These are phyloP conservation scores for Eleginops maclovinus DNA, from an alignment of 2,113 vertebrate species.

Conservation along the genomic window DNA sequence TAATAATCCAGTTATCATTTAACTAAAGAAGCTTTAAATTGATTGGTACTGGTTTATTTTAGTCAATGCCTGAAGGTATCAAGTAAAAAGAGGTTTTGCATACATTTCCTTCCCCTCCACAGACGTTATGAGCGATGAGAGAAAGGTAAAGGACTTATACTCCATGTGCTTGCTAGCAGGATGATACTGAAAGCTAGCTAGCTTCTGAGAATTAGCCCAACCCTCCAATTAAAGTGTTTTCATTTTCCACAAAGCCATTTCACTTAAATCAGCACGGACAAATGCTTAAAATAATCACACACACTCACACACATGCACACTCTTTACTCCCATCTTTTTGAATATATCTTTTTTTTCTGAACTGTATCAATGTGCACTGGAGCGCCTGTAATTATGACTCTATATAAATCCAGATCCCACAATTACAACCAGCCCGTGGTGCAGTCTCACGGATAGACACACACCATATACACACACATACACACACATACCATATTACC, in stretches of 20 bases:
- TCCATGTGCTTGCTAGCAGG: neutral
- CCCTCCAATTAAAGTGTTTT: constrained; percentile 74
- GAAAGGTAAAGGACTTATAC: neutral
- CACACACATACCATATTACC: constrained; percentile 25
- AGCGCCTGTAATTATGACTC: constrained; percentile 77
- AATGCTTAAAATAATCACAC: constrained; percentile 72
- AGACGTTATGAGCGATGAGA: neutral
- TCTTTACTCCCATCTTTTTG: constrained; percentile 35
- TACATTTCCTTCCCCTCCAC: neutral
- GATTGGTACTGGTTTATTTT: too few relatives aligned
- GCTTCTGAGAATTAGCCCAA: constrained; percentile 58
- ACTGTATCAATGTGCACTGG: constrained; percentile 57
- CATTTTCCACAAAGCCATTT: constrained; percentile 71
- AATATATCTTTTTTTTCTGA: constrained; percentile 50
- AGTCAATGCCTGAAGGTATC: too few relatives aligned
- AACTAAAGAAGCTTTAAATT: too few relatives aligned
- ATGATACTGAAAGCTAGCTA: constrained; percentile 20
- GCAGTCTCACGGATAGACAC: constrained; percentile 44
- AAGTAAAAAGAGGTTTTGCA: neutral
- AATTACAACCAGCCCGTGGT: constrained; percentile 74
- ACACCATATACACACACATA: constrained; percentile 13
- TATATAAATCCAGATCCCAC: constrained; percentile 79
- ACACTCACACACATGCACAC: constrained; percentile 7
- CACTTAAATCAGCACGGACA: constrained; percentile 67
- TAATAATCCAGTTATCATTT: too few relatives aligned